Conservation (phyloP, 1,140 invertebrate genomes). For the Drosophila ogumai region DNA sequence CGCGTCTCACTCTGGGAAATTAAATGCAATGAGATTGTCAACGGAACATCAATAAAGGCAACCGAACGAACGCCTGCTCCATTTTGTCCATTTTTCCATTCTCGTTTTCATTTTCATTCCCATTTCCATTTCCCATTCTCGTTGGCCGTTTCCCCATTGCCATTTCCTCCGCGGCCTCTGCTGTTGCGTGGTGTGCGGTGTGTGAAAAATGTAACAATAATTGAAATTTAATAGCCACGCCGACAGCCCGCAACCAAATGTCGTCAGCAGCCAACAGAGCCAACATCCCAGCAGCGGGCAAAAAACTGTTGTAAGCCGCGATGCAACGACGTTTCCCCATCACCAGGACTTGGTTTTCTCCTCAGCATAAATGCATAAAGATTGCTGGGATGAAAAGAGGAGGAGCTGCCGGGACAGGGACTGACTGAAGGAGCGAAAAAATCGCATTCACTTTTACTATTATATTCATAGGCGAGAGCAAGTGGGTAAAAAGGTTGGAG, state of each 20-base stretch:
- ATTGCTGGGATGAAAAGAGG: slow-evolving; percentile 9
- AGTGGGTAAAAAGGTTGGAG: neutral
- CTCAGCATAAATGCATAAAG: slow-evolving; percentile 59
- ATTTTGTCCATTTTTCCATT: slow-evolving; percentile 32
- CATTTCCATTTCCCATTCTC: slow-evolving; percentile 57
- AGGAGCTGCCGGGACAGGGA: slow-evolving; percentile 2
- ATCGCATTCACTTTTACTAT: slow-evolving; percentile 81
- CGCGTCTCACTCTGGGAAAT: slow-evolving; percentile 8
- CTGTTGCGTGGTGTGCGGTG: slow-evolving; percentile 47
- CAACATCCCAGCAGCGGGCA: slow-evolving; percentile 17
- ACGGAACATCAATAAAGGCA: slow-evolving; percentile 33
- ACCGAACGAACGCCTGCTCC: slow-evolving; percentile 39
- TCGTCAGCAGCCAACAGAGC: slow-evolving; percentile 39
- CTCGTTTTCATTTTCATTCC: slow-evolving; percentile 24
- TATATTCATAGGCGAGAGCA: slow-evolving; percentile 73
- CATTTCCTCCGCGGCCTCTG: slow-evolving; percentile 49
- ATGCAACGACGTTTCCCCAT: slow-evolving; percentile 36
- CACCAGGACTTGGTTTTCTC: slow-evolving; percentile 48
- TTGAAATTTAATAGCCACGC: slow-evolving; percentile 80
- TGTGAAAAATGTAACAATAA: slow-evolving; percentile 82
- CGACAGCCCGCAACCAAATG: slow-evolving; percentile 66
- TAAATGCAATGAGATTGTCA: slow-evolving; percentile 30
- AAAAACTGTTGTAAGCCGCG: slow-evolving; percentile 46
- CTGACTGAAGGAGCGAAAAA: slow-evolving; percentile 30
- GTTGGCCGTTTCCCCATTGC: slow-evolving; percentile 57